Base-by-base conservation (phyloP, 1,140 invertebrate species). In the Belonocnema kinseyi region DNA sequence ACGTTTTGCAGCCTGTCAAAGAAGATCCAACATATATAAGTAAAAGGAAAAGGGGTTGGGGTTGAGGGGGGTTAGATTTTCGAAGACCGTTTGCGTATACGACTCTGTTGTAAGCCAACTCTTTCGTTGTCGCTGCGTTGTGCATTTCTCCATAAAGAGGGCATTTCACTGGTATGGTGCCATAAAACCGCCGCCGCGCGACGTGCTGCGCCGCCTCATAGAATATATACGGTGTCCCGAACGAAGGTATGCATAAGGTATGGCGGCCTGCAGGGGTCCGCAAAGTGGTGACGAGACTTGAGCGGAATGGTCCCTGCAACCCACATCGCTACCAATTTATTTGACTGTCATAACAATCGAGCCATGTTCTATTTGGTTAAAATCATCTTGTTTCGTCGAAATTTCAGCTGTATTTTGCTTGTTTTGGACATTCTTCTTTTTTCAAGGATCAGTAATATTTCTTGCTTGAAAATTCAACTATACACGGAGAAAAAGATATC, bases 91-190 rank as follows among this genome's bases (percentile, higher is more conserved):
- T 66, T 66, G 61, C 61, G 40, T 66, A 66, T 66, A 66, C 61
- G 61, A 66, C 61, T 66, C 26, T 40, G 61, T 66, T 66, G 61
- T 13, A 72, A 50, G 21, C 74, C 56, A 14, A n/a, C 40, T 53
- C 74, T 52, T 54, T 50, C 74, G 51, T 58, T 52, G 66, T 74
- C 75, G 51, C 17, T 70, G 75, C 75, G 50, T 50, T 46, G 16
- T 75, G 73, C 75, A 73, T 77, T 77, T 79, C 74, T 76, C 79
- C 80, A 85, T 83, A 82, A 83, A 85, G 66, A 75, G 79, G 77
- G 79, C 79, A 82, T 86, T 85, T 83, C 80, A 79, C 77, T 58
- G 74, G 72, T 74, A 76, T 73, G 76, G 52, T 50, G 74, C 80
- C 56, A 81, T 83, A 86, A 86, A 86, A 56, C 70, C 75, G 73